Evolutionary conservation across 2,888 invertebrate species (phyloP).

Genomic region (Dione vanillae): DNA sequence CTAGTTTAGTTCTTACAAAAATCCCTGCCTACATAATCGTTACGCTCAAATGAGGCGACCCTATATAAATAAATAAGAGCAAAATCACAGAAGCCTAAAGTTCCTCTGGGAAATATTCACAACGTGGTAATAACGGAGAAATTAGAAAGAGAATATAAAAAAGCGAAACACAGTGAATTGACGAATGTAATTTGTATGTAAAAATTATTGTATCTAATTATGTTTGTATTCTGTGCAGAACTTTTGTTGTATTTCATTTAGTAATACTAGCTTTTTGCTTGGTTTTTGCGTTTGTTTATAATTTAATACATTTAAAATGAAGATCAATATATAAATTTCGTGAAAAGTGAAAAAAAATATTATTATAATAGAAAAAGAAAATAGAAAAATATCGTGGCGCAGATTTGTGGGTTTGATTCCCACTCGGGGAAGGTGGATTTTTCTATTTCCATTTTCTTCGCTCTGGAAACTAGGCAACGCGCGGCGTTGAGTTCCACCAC

Average conservation of each 20-base stretch:
- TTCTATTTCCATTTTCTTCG: no score
- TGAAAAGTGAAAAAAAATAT: no score
- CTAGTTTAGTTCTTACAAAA: conserved; percentile 6
- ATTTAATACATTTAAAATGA: no score
- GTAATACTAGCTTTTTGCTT: not conserved
- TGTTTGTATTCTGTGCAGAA: conserved; percentile 8
- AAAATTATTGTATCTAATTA: conserved; percentile 37
- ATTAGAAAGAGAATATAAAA: conserved; percentile 33
- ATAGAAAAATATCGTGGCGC: no score
- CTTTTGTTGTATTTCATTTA: not conserved
- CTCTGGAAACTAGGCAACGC: no score
- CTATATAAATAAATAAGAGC: conserved; percentile 40
- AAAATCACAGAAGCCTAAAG: conserved; percentile 37
- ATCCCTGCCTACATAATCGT: conserved; percentile 22
- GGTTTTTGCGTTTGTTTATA: not conserved
- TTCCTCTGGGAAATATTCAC: conserved; percentile 42
- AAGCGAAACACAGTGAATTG: conserved; percentile 12
- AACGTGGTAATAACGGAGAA: conserved; percentile 41
- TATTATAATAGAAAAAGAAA: no score
- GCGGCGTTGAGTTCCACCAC: no score
- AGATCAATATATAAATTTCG: no score
- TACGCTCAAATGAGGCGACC: conserved; percentile 30
- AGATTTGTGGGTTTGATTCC: no score
- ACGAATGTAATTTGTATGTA: conserved; percentile 46
- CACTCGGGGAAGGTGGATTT: no score